phyloP scores from a whole-genome alignment of 2,113 vertebrate species.

The Clupea harengus region DNA sequence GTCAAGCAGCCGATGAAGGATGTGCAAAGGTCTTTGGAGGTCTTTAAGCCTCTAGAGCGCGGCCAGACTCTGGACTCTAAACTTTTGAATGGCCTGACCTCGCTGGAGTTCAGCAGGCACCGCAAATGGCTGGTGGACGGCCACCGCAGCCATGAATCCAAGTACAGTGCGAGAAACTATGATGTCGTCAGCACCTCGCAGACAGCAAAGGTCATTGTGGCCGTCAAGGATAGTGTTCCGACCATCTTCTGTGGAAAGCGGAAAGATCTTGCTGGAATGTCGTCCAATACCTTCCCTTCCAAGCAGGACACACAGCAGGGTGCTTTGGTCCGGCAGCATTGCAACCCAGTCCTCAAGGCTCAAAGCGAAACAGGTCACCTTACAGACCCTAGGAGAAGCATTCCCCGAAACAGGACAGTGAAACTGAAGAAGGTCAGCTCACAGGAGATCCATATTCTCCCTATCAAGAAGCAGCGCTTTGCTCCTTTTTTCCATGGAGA shows the following conservation, averaged over 20 bases:
- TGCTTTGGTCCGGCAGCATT: conserved; percentile 78
- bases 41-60: conserved; percentile 31
- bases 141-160: conserved; percentile 61
- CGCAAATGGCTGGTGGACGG: conserved; percentile 68
- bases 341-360: conserved; percentile 64
- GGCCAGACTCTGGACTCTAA: conserved; percentile 52
- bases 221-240: conserved; percentile 49
- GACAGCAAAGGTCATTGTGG: conserved; percentile 81
- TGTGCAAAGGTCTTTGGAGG: conserved; percentile 49
- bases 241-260: conserved; percentile 78
- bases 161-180: conserved; percentile 63
- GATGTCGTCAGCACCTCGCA: conserved; percentile 75
- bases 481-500: conserved; percentile 82
- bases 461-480: conserved; percentile 83
- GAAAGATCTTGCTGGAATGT: conserved; percentile 78
- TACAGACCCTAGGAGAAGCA: conserved; percentile 74
- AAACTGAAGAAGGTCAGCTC: conserved; percentile 86
- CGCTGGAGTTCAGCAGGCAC: conserved; percentile 62
- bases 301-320: conserved; percentile 78
- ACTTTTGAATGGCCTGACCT: conserved; percentile 26
- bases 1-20: conserved; percentile 52
- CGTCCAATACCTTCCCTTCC: conserved; percentile 84
- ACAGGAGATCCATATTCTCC: conserved; percentile 82
- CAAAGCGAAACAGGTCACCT: conserved; percentile 71
- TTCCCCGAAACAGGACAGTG: conserved; percentile 77